Evolutionary conservation across 2,113 vertebrate genomes (phyloP).

Genomic region (Leiothrix lutea): DNA sequence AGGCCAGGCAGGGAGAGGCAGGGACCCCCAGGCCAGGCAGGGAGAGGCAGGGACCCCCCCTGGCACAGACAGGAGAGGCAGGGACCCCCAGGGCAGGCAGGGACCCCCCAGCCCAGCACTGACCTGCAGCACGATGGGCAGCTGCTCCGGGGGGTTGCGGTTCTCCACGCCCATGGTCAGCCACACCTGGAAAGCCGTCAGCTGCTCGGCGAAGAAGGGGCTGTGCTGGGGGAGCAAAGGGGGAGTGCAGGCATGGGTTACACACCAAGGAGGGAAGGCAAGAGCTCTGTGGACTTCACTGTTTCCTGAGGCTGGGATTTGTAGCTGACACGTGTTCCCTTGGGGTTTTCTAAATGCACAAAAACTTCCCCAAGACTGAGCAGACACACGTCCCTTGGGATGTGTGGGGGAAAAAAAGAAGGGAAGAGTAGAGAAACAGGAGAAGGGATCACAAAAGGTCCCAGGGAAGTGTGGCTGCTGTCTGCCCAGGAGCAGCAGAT

Average conservation of each 20-base stretch:
- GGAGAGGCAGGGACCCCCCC: too few relatives aligned
- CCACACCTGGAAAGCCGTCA: conserved; percentile 98
- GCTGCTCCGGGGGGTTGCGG: conserved; percentile 94
- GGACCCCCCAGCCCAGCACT: neutral
- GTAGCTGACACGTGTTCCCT: accelerated
- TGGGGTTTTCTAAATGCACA: neutral
- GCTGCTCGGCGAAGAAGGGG: conserved; percentile 96
- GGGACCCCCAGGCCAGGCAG: neutral
- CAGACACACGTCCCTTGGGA: too few relatives aligned
- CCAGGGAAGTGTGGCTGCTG: neutral
- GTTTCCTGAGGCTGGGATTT: neutral
- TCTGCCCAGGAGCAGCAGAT: neutral
- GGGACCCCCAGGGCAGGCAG: too few relatives aligned
- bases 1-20: too few relatives aligned
- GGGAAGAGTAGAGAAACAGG: neutral
- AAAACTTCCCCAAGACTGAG: neutral
- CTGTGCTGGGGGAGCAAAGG: conserved; percentile 82
- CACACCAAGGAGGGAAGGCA: neutral
- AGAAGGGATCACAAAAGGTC: neutral
- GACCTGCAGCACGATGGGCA: conserved; percentile 96
- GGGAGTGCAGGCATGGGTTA: neutral
- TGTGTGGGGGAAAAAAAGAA: neutral
- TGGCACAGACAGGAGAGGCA: accelerated
- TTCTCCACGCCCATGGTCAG: conserved; percentile 98
- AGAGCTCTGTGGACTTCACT: accelerated